phyloP scores from a whole-genome alignment of 2,113 vertebrate genomes.

The Channa maculata region DNA sequence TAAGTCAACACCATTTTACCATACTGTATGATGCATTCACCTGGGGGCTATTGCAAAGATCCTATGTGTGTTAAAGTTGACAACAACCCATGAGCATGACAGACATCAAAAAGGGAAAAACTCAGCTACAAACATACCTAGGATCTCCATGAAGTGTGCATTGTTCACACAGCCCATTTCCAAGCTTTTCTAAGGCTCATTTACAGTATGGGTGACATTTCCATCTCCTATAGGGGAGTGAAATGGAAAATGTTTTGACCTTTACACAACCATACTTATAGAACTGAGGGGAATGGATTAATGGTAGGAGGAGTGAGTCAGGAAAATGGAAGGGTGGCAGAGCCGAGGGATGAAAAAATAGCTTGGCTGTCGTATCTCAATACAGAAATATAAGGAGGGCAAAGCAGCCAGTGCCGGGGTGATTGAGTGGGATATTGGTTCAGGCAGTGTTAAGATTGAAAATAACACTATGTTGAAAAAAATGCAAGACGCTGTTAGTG shows the following conservation, averaged over 20 bases:
- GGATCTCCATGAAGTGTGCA: background rate
- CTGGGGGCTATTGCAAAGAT: conserved; percentile 12
- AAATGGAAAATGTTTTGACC: conserved; percentile 72
- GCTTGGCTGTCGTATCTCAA: conserved; percentile 10
- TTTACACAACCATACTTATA: conserved; percentile 58
- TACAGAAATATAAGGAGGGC: background rate
- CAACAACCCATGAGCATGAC: background rate
- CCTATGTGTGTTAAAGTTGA: background rate
- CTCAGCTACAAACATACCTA: background rate
- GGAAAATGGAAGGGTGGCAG: conserved; percentile 9
- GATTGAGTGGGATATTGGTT: conserved; percentile 16
- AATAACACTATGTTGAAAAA: conserved; percentile 1
- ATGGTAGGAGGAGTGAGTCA: conserved; percentile 11
- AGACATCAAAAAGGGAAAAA: background rate
- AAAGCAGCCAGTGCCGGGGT: background rate
- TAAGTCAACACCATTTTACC: conserved; percentile 9
- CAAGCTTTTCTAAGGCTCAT: conserved; percentile 49
- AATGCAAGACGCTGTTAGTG: no score
- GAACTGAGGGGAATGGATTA: conserved; percentile 44
- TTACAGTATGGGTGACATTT: conserved; percentile 67
- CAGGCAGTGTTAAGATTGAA: conserved; percentile 13
- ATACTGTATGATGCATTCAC: conserved; percentile 3
- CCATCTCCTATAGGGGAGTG: conserved; percentile 50
- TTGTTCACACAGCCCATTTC: conserved; percentile 33
- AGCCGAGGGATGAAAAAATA: conserved; percentile 33